A percentile compares a stretch with the other conserved stretches of the same genome.
phyloP scores from a whole-genome alignment of 2,113 vertebrate species.

The Porphyrio hochstetteri region DNA sequence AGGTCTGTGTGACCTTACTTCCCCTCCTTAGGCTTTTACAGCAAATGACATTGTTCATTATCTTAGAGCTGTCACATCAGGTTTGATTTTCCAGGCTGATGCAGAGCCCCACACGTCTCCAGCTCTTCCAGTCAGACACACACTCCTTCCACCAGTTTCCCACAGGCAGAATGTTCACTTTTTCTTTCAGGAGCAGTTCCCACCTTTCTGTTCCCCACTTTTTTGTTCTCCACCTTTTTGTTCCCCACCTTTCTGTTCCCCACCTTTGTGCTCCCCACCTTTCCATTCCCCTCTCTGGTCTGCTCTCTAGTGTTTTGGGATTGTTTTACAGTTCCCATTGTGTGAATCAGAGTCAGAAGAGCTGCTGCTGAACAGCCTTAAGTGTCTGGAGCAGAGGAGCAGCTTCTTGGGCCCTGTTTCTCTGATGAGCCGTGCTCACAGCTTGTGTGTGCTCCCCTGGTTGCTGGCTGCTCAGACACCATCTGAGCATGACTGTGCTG shows the following conservation, averaged over 20 bases:
- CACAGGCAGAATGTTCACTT: background rate
- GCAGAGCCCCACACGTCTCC: background rate
- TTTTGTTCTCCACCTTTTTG: background rate
- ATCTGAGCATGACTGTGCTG: background rate
- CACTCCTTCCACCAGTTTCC: background rate
- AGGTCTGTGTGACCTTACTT: background rate
- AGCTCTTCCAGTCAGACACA: background rate
- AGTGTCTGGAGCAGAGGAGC: background rate
- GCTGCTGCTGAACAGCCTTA: rapidly evolving
- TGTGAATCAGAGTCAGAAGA: background rate
- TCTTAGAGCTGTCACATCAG: background rate
- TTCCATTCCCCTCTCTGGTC: background rate
- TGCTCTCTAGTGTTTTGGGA: background rate
- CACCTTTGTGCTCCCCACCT: background rate
- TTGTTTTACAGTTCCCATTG: background rate
- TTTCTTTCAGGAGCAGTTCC: background rate
- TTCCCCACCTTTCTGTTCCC: background rate
- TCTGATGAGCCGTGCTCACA: background rate
- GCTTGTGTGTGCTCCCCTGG: rapidly evolving
- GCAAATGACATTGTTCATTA: background rate
- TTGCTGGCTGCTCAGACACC: background rate
- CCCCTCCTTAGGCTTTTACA: background rate
- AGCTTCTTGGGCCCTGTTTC: background rate
- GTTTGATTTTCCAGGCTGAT: background rate
- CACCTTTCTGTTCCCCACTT: background rate